Conservation (phyloP, 1,140 invertebrate genomes). For the Drosophila arawakana region DNA sequence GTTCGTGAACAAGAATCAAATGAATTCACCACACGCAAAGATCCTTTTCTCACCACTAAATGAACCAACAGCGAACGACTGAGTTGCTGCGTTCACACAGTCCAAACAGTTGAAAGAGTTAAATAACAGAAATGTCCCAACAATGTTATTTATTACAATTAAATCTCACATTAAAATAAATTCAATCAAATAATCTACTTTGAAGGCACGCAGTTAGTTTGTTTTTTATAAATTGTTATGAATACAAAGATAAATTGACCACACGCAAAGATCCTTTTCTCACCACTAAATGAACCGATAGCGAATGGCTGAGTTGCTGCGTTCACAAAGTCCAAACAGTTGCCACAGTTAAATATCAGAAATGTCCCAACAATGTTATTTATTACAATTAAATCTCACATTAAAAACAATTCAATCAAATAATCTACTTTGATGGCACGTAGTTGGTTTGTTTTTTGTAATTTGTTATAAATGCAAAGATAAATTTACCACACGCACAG, state of each 20-base stretch:
- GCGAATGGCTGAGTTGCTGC: background rate
- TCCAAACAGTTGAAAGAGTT: background rate
- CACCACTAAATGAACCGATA: background rate
- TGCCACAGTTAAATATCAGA: background rate
- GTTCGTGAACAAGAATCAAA: background rate
- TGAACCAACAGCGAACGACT: background rate
- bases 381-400: constrained; percentile 3
- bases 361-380: background rate
- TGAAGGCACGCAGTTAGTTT: constrained; percentile 3
- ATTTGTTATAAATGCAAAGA: constrained; percentile 3
- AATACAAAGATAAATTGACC: background rate
- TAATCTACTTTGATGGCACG: constrained; percentile 2
- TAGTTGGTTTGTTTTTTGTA: constrained; percentile 18
- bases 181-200: constrained; percentile 14
- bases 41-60: background rate
- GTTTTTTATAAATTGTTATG: constrained; percentile 6
- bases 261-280: background rate
- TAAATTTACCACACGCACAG: background rate
- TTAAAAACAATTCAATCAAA: constrained; percentile 16
- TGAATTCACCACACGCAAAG: background rate
- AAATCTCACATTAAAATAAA: constrained; percentile 16
- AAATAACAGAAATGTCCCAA: background rate
- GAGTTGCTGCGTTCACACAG: background rate
- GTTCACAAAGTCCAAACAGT: background rate
- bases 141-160: background rate